Base-by-base conservation (phyloP, 1,140 invertebrate genomes). In the Micrasema minimum region DNA sequence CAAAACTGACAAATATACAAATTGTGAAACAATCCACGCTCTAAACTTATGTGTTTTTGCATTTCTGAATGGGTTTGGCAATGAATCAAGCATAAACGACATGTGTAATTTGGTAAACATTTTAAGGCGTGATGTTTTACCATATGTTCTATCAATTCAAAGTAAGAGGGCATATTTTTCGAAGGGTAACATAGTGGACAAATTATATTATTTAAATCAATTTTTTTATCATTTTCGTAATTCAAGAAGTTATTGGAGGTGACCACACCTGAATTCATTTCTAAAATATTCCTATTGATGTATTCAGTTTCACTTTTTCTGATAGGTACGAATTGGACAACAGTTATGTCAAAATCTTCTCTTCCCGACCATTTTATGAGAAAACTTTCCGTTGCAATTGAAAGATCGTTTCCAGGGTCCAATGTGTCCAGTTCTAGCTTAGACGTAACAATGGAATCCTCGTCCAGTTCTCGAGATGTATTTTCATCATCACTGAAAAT, bases 1-100 rank as follows among this genome's bases (percentile, higher is more conserved):
- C 83, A 85, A 75, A 83, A 83, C 72, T 85, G 83, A 77, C 83
- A 85, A 6, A 85, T 70, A 80, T 81, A 85, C 4, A 85, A 67
- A 59, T 85, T 80, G 22, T 82, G 79, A 76, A 83, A 85, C 4
- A 82, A 77, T 0, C 73, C 75, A 43, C 81, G 67, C 65, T 85
- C 82, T 20, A 79, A 74, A 7, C 53, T 35, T 35, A 74, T 73
- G 76, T 85, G 83, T 61, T 35, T 77, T 16, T 78, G 77, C 11
- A 83, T 69, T 45, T 83, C 83, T 64, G 43, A 67, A 23, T 77
- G 68, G 26, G 69, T 81, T n/a, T 83, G 80, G 79, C 82, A 85
- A 20, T 75, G 79, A 18, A 78, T 77, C 0, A 77, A 76, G 77
- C 83, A 85, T 4, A 83, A 76, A 75, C 83, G 78, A 74, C 83